Conservation (phyloP, 2,888 invertebrate species). For the Marronus borbonicus region DNA sequence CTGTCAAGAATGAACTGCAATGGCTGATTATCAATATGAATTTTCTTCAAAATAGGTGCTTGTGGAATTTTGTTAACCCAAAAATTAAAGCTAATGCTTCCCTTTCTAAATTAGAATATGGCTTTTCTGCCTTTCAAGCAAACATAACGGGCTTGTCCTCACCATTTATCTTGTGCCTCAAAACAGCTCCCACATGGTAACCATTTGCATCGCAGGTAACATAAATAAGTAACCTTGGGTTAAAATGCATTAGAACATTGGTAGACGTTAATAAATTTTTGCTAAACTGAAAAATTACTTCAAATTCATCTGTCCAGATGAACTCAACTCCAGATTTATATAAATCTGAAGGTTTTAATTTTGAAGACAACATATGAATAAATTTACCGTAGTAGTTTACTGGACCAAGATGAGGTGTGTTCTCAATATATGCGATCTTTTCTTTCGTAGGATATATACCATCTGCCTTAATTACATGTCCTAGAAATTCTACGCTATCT, state of each 20-base stretch:
- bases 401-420: conserved; percentile 53
- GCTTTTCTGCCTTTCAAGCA: conserved; percentile 27
- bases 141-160: conserved; percentile 59
- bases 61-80: too few relatives aligned
- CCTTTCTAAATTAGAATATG: too few relatives aligned
- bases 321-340: conserved; percentile 49
- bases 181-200: conserved; percentile 61
- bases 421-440: conserved; percentile 46
- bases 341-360: conserved; percentile 50
- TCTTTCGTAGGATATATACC: conserved; percentile 61
- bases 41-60: too few relatives aligned
- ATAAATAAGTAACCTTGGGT: conserved; percentile 55
- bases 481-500: conserved; percentile 43
- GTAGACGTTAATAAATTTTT: conserved; percentile 50
- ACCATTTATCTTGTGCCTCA: conserved; percentile 58
- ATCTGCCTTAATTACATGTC: conserved; percentile 40
- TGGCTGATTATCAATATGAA: too few relatives aligned
- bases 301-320: conserved; percentile 47
- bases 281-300: conserved; percentile 51
- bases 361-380: conserved; percentile 51
- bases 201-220: conserved; percentile 59
- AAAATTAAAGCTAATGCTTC: too few relatives aligned
- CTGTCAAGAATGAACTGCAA: too few relatives aligned
- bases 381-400: conserved; percentile 55
- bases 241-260: conserved; percentile 55